Evolutionary conservation across 2,113 vertebrate genomes (phyloP).

Genomic region (Brachyhypopomus occidentalis): DNA sequence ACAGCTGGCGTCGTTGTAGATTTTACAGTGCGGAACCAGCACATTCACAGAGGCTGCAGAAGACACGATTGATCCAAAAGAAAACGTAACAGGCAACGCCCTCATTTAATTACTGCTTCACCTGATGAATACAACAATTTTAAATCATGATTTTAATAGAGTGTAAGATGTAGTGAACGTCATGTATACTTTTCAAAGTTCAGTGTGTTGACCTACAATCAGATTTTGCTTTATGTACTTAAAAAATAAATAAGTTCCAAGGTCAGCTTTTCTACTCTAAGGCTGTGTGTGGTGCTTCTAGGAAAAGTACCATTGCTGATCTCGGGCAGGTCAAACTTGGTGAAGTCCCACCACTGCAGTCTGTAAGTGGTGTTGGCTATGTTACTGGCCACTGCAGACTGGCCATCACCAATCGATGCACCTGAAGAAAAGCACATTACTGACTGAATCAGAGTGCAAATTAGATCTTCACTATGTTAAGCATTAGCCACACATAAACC

Average conservation of each 20-base stretch:
- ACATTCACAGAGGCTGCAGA: conserved; percentile 90
- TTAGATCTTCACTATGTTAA: background rate
- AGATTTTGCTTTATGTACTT: background rate
- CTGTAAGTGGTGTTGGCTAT: conserved; percentile 98
- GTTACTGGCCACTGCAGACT: conserved; percentile 98
- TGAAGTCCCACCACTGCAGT: conserved; percentile 99
- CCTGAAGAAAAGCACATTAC: conserved; percentile 69
- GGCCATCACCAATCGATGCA: conserved; percentile 95
- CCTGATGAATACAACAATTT: too few relatives aligned
- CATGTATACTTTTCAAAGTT: background rate
- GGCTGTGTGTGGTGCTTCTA: background rate
- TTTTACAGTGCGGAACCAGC: conserved; percentile 98
- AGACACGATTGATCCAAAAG: background rate
- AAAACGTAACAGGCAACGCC: too few relatives aligned
- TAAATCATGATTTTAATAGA: background rate
- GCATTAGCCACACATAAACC: background rate
- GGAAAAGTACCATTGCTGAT: conserved; percentile 91
- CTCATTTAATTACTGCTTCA: too few relatives aligned
- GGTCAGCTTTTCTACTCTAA: background rate
- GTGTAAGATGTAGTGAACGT: background rate
- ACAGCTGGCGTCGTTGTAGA: conserved; percentile 98
- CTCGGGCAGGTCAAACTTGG: conserved; percentile 96
- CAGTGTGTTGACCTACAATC: background rate
- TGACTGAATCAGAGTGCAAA: background rate
- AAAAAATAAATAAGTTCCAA: background rate